Percentiles rank a stretch among this genome's conserved stretches.
phyloP scores from a whole-genome alignment of 2,113 vertebrate species.

The Tetrao urogallus region DNA sequence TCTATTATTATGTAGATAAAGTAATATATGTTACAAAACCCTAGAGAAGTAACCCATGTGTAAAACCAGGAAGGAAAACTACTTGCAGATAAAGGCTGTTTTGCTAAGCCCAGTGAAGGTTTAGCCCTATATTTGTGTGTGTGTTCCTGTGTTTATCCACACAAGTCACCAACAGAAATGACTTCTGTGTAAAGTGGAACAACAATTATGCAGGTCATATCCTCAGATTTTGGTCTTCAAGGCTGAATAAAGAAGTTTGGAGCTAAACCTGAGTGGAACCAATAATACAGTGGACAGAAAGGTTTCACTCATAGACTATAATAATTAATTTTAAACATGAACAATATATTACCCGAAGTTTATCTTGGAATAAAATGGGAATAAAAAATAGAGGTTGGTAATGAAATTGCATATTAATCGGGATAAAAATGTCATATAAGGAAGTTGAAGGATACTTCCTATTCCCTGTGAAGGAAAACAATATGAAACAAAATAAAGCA shows the following conservation, averaged over 20 bases:
- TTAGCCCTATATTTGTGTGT: neutral
- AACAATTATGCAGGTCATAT: neutral
- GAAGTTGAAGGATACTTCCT: neutral
- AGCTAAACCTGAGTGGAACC: accelerated
- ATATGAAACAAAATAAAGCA: neutral
- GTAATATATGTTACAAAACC: slow-evolving; percentile 18
- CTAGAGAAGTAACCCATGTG: slow-evolving; percentile 13
- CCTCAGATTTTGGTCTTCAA: neutral
- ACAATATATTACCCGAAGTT: neutral
- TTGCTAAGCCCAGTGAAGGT: neutral
- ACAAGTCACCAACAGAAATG: neutral
- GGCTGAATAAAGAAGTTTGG: neutral
- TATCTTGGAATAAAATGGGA: neutral
- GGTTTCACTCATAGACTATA: neutral
- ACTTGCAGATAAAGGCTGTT: neutral
- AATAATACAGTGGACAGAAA: neutral
- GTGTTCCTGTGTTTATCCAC: neutral
- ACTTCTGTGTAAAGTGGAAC: neutral
- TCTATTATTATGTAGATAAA: slow-evolving; percentile 57
- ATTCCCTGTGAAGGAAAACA: neutral
- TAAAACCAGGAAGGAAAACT: slow-evolving; percentile 30
- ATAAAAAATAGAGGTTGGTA: neutral
- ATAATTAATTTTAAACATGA: neutral
- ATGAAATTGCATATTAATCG: neutral
- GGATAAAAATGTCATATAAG: neutral